Evolutionary conservation across 2,797 vertebrate genomes (phyloP), one percentile per base, ranked within the genome.

Genomic region (Neosilurus mollespiculum): DNA sequence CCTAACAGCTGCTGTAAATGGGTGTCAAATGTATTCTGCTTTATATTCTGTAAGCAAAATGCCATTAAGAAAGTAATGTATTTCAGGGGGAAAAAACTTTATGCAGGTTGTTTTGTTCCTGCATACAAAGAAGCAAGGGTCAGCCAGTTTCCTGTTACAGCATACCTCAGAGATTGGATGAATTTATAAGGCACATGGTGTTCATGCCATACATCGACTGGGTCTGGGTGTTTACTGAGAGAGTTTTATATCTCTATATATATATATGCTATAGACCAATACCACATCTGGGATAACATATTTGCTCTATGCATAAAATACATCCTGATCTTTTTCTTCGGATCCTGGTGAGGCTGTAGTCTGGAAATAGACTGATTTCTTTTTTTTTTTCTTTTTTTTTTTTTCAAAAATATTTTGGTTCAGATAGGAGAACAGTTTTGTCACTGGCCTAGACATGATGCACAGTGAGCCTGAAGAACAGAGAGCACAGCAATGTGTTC

Each of bases 351-450:
- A 76, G 18, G 26, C 72, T 22, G 26, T 7, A 59, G 72, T 76
- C 53, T 34, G 59, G 56, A 58, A 76, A 76, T 76, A 76, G n/a
- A 77, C 20, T 59, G 73, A 26, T 49, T 51, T 51, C 8, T 20
- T 71, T 43, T 43, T 43, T 43, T n/a, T n/a, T 49, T 51, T 51
- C 8, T 20, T 71, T 43, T 43, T 43, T 43, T 43, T 43, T 43
- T 43, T 43, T 8, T 43, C 43, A 22, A 54, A 73, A 54, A 73
- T 61, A 77, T 77, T 18, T 59, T 9, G 53, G 73, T 77, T 77
- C 73, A 77, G 8, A 80, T 51, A 51, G 37, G 76, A 78, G 37
- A 37, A 54, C 70, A 73, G 70, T 73, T 73, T 73, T 73, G 70
- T 73, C 70, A 54, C 70, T 54, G 49, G 70, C 51, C 49, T 54